Conservation (phyloP, 1,140 invertebrate species). For the Pseudachorutes palmiensis region DNA sequence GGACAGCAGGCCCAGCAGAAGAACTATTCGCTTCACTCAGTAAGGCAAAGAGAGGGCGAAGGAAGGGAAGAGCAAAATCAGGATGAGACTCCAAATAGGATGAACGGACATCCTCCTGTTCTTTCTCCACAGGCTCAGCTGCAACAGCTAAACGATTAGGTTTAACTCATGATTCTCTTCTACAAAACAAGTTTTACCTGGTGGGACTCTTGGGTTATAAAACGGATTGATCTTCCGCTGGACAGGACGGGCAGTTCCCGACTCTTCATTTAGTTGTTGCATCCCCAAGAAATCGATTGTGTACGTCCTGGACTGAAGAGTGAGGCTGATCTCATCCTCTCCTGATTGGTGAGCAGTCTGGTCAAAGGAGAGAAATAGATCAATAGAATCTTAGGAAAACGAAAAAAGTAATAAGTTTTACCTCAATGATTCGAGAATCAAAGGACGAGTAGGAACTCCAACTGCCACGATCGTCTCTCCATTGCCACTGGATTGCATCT, state of each 20-base stretch:
- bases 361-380: constrained; percentile 21
- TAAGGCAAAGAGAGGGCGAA: constrained; percentile 74
- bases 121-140: constrained; percentile 19
- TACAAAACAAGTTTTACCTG: constrained; percentile 8
- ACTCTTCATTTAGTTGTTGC: constrained; percentile 97
- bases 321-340: constrained; percentile 88
- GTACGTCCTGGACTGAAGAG: constrained; percentile 82
- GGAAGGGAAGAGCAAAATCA: constrained; percentile 65
- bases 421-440: constrained; percentile 74
- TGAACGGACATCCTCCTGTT: constrained; percentile 26
- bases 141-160: neutral
- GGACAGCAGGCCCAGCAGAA: constrained; percentile 90
- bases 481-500: constrained; percentile 86
- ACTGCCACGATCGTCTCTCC: constrained; percentile 73
- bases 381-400: constrained; percentile 10
- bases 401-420: constrained; percentile 43
- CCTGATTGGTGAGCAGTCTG: constrained; percentile 84
- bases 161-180: neutral
- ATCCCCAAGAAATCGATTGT: constrained; percentile 92
- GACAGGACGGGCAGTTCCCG: constrained; percentile 82
- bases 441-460: constrained; percentile 65
- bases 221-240: constrained; percentile 56
- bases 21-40: constrained; percentile 88
- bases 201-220: constrained; percentile 20
- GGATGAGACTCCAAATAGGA: constrained; percentile 43